A percentile compares a stretch with the other conserved stretches of the same genome.
Evolutionary conservation across 2,797 vertebrate genomes (phyloP).

Genomic region (Poeciliopsis paucimaculata): DNA sequence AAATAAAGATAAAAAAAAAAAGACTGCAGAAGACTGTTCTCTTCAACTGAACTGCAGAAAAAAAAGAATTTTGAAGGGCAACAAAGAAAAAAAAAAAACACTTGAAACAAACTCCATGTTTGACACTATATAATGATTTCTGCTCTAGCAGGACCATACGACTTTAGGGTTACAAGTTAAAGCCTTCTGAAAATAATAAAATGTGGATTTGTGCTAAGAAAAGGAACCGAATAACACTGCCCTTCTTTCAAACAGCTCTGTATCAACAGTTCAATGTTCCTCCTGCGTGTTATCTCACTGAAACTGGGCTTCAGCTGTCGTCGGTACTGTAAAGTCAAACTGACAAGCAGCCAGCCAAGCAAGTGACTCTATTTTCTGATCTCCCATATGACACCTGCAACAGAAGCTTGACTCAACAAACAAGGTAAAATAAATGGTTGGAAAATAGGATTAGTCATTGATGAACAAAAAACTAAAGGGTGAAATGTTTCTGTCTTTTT

Average conservation of each 20-base stretch:
- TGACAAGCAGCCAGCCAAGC: conserved; percentile 47
- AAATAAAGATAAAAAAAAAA: conserved; percentile 12
- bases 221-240: conserved; percentile 36
- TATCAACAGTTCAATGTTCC: conserved; percentile 26
- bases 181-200: conserved; percentile 50
- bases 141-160: conserved; percentile 52
- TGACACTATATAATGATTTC: conserved; percentile 43
- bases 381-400: conserved; percentile 36
- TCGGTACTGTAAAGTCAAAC: conserved; percentile 75
- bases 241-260: conserved; percentile 50
- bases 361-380: conserved; percentile 58
- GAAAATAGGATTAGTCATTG: conserved; percentile 44
- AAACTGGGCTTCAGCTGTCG: conserved; percentile 46
- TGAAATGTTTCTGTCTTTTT: conserved; percentile 59
- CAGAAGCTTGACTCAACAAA: conserved; percentile 46
- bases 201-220: conserved; percentile 49
- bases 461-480: conserved; percentile 63
- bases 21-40: conserved; percentile 19
- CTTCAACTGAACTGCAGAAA: conserved; percentile 41
- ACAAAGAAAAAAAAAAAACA: conserved; percentile 29
- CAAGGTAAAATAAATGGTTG: conserved; percentile 40
- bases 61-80: conserved; percentile 20
- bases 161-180: conserved; percentile 49
- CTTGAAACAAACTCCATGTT: conserved; percentile 58
- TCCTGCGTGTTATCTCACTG: conserved; percentile 38